These are phyloP conservation scores for Hymenopus coronatus DNA, from an alignment of 2,888 invertebrate genomes.

Conservation along the genomic window DNA sequence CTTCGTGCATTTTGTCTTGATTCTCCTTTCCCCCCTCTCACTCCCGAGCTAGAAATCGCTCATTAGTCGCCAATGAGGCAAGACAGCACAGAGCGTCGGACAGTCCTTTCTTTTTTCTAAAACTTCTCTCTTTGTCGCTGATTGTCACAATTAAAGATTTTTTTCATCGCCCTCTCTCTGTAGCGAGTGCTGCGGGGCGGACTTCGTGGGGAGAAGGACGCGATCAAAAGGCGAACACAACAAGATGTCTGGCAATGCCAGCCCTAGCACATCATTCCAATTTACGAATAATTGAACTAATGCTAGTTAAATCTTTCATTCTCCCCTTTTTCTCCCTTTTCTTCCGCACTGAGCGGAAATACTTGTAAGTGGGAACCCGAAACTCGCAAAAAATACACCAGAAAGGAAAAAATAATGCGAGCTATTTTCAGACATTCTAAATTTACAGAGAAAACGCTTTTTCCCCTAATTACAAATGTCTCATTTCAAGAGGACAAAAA, in stretches of 20 bases:
- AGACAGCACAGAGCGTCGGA: not conserved
- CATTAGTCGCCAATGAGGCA: slow-evolving; percentile 30
- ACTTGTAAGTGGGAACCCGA: not conserved
- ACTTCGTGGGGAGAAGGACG: not conserved
- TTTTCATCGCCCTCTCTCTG: slow-evolving; percentile 29
- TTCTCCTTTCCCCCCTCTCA: slow-evolving; percentile 16
- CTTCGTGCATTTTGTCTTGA: not conserved
- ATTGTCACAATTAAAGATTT: slow-evolving; percentile 35
- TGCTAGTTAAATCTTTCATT: slow-evolving; percentile 20
- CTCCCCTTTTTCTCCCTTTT: not conserved
- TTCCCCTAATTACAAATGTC: no score
- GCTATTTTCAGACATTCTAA: not conserved
- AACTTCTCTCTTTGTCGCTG: slow-evolving; percentile 19
- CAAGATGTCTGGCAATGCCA: not conserved
- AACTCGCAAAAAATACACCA: not conserved
- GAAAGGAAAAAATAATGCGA: not conserved
- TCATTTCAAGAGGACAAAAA: no score
- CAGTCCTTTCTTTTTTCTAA: not conserved
- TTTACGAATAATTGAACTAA: slow-evolving; percentile 22
- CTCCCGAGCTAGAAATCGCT: slow-evolving; percentile 25
- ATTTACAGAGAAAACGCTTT: not conserved
- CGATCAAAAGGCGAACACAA: not conserved
- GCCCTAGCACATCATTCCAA: slow-evolving; percentile 7
- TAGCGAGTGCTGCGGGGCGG: not conserved
- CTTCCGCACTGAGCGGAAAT: not conserved